Evolutionary conservation across 2,888 invertebrate species (phyloP).

Genomic region (Aporophyla nigra): DNA sequence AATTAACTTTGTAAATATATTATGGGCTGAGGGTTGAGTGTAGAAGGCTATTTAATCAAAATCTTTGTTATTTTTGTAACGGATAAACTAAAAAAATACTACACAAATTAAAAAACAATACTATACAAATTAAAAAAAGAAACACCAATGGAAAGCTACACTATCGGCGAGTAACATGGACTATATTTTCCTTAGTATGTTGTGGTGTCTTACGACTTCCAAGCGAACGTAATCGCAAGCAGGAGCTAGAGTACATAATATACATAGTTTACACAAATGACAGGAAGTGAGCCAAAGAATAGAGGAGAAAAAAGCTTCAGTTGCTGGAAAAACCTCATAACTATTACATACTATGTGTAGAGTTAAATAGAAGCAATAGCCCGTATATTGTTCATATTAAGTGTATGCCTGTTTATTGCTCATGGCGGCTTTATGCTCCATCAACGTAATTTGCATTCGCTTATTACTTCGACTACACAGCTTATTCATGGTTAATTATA

Average conservation of each 20-base stretch:
- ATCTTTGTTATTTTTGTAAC: no score
- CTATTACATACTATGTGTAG: neutral
- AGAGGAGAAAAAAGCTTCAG: neutral
- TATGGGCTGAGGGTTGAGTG: no score
- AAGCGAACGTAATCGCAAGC: no score
- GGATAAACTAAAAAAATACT: no score
- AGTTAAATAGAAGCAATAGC: constrained; percentile 6
- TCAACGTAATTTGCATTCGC: constrained; percentile 33
- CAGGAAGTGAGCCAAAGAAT: neutral
- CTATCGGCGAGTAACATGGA: no score
- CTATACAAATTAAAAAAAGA: no score
- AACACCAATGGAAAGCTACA: no score
- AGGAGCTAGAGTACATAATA: neutral
- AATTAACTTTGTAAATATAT: no score
- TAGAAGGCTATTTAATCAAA: no score
- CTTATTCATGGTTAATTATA: constrained; percentile 38
- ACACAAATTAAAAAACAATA: no score
- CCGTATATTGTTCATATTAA: constrained; percentile 7
- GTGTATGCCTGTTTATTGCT: constrained; percentile 29
- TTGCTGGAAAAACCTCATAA: constrained; percentile 1
- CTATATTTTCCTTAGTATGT: no score
- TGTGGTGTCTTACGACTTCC: no score
- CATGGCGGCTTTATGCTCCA: constrained; percentile 4
- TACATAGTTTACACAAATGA: neutral
- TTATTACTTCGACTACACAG: constrained; percentile 4